Conservation (phyloP, 2,888 invertebrate genomes). For the Pachliopta kotzebuea region DNA sequence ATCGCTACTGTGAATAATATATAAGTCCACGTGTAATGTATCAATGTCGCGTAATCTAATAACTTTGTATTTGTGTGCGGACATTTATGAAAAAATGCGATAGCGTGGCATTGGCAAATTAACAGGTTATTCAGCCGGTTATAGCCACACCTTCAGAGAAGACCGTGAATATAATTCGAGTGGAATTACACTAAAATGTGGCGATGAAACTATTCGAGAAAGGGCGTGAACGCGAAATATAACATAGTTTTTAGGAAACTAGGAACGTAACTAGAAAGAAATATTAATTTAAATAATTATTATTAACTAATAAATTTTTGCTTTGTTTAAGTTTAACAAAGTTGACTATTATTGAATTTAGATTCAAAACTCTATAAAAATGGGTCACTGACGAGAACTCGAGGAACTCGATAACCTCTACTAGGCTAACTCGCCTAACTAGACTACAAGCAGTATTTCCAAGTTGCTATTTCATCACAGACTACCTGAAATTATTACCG, state of each 20-base stretch:
- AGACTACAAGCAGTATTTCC: no score
- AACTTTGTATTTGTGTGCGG: background rate
- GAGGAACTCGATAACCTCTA: no score
- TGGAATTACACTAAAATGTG: slow-evolving; percentile 2
- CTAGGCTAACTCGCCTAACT: no score
- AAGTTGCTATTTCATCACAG: no score
- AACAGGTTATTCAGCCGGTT: slow-evolving; percentile 11
- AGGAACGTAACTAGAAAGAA: no score
- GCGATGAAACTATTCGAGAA: background rate
- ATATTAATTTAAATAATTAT: no score
- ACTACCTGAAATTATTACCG: no score
- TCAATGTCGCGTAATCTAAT: background rate
- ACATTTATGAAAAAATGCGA: background rate
- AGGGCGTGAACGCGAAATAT: background rate
- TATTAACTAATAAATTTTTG: no score
- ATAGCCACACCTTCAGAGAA: slow-evolving; percentile 11
- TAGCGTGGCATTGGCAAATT: slow-evolving; percentile 19
- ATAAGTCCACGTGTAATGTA: background rate
- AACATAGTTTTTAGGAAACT: background rate
- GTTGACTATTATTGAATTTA: no score
- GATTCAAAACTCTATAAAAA: no score
- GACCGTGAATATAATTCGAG: slow-evolving; percentile 16
- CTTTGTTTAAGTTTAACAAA: no score
- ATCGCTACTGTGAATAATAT: background rate
- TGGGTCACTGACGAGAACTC: no score